phyloP scores from a whole-genome alignment of 2,113 vertebrate genomes.

The Podarcis muralis region DNA sequence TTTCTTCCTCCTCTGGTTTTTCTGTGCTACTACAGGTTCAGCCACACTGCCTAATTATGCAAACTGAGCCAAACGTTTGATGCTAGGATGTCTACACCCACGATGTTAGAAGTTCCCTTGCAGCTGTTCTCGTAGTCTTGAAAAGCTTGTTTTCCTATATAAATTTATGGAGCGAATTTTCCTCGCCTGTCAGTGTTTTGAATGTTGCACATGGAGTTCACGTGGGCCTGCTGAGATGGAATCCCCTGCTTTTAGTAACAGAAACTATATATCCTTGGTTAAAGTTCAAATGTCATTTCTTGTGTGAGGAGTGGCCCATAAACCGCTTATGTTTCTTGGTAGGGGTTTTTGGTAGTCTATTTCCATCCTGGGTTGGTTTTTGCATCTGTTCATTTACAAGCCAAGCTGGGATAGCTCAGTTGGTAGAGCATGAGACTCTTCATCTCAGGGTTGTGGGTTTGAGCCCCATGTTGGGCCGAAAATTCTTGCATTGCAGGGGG shows the following conservation, averaged over 20 bases:
- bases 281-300: constrained; percentile 28
- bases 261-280: constrained; percentile 33
- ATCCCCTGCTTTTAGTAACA: constrained; percentile 5
- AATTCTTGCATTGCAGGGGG: no score
- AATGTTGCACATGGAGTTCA: background rate
- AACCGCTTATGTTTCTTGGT: background rate
- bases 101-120: background rate
- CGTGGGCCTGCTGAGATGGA: rapidly evolving
- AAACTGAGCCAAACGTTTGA: background rate
- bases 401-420: no score
- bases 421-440: no score
- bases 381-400: no score
- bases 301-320: constrained; percentile 14
- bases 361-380: no score
- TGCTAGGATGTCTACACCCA: background rate
- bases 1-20: no score
- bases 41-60: no score
- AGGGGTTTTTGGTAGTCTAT: no score
- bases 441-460: no score
- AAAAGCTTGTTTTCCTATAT: background rate
- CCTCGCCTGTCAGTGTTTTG: rapidly evolving
- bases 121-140: background rate
- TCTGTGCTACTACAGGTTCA: no score
- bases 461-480: no score
- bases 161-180: background rate